A percentile compares a stretch with the other conserved stretches of the same genome.
Conservation (phyloP, 2,888 invertebrate species). For the Rapana venosa region DNA sequence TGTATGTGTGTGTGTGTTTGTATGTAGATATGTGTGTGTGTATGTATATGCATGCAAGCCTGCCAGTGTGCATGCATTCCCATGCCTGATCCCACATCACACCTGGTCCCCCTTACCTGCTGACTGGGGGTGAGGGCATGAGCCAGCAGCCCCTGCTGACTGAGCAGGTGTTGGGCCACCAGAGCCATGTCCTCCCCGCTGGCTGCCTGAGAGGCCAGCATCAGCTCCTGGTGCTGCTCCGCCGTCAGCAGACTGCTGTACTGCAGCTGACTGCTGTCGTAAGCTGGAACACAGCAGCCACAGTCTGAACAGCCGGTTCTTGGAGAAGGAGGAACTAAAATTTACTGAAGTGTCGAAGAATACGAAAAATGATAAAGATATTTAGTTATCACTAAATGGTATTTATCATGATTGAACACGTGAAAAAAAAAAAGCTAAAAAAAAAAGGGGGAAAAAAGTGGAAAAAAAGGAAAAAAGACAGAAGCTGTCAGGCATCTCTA, state of each 20-base stretch:
- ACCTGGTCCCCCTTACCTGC: slow-evolving; percentile 4
- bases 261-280: slow-evolving; percentile 14
- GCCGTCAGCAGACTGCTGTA: slow-evolving; percentile 15
- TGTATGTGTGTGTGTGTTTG: too few relatives aligned
- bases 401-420: too few relatives aligned
- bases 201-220: slow-evolving; percentile 23
- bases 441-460: too few relatives aligned
- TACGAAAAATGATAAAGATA: too few relatives aligned
- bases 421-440: too few relatives aligned
- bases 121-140: slow-evolving; percentile 10
- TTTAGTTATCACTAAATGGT: too few relatives aligned
- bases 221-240: slow-evolving; percentile 35
- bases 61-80: neutral
- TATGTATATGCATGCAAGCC: neutral
- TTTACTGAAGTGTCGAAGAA: too few relatives aligned
- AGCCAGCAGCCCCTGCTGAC: slow-evolving; percentile 4
- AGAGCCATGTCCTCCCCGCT: slow-evolving; percentile 17
- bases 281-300: slow-evolving; percentile 6
- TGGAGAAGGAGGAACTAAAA: too few relatives aligned
- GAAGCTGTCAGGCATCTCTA: too few relatives aligned
- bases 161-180: slow-evolving; percentile 34
- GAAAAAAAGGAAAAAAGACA: too few relatives aligned
- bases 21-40: too few relatives aligned
- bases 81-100: neutral
- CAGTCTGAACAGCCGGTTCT: neutral